Evolutionary conservation across 2,113 vertebrate genomes (phyloP).

Genomic region (Hypomesus transpacificus): DNA sequence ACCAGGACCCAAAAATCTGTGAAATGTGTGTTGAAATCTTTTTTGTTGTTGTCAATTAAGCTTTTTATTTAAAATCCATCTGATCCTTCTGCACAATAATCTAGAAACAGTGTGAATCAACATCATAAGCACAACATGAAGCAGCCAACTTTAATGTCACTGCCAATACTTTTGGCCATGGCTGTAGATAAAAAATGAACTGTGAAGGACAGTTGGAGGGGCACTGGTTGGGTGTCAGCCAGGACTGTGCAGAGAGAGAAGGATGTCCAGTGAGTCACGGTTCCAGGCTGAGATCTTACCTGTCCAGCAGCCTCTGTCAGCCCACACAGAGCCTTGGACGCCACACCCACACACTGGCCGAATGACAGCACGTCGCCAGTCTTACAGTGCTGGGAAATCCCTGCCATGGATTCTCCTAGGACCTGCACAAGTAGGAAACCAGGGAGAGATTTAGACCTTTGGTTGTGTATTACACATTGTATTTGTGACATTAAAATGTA

Average conservation of each 20-base stretch:
- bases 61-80: too few species aligned
- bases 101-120: too few species aligned
- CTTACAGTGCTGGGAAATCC: conserved; percentile 98
- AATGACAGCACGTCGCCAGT: conserved; percentile 90
- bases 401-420: conserved; percentile 95
- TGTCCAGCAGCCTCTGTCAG: conserved; percentile 96
- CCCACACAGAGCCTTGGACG: conserved; percentile 95
- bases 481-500: background rate
- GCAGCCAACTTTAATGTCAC: too few species aligned
- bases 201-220: background rate
- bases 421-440: conserved; percentile 71
- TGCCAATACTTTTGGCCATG: too few species aligned
- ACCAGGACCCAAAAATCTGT: too few species aligned
- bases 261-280: background rate
- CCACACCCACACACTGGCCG: conserved; percentile 90
- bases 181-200: too few species aligned
- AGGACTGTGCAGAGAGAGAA: background rate
- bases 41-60: too few species aligned
- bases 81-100: too few species aligned
- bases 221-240: background rate
- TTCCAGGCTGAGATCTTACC: conserved; percentile 69
- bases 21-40: too few species aligned
- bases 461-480: background rate
- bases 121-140: too few species aligned
- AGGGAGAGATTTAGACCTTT: conserved; percentile 13